Conservation (phyloP, 2,113 vertebrate species). For the Nyctibius bracteatus region DNA sequence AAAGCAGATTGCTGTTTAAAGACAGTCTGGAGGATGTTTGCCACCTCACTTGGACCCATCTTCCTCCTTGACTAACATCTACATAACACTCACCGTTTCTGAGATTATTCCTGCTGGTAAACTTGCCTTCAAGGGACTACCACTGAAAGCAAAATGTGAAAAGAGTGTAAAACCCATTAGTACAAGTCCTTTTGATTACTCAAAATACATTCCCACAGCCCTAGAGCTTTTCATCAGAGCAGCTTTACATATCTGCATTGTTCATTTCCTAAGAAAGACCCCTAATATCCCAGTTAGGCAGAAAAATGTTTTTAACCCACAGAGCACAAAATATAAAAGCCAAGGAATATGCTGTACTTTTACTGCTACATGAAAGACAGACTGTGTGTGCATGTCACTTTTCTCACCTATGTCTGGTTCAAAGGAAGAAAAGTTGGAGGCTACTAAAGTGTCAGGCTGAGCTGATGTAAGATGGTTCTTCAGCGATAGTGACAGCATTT, state of each 20-base stretch:
- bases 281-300: not conserved
- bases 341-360: not conserved
- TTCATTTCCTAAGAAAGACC: not conserved
- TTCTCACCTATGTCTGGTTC: conserved; percentile 1
- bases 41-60: not conserved
- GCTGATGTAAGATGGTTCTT: not conserved
- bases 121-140: not conserved
- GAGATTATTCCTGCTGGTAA: not conserved
- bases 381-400: not conserved
- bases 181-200: conserved; percentile 33
- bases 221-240: conserved; percentile 27
- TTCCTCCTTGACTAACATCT: not conserved
- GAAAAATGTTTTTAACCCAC: not conserved
- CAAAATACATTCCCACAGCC: not conserved
- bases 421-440: not conserved
- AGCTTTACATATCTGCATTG: conserved; percentile 9
- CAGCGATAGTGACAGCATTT: not conserved
- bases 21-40: not conserved
- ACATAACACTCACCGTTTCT: not conserved
- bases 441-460: not conserved
- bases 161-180: conserved; percentile 45
- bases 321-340: not conserved
- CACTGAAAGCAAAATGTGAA: conserved; percentile 15
- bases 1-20: not conserved
- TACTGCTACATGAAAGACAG: not conserved